These are phyloP conservation scores for Cyrtodaria siliqua DNA, from an alignment of 2,888 invertebrate genomes.

Conservation along the genomic window DNA sequence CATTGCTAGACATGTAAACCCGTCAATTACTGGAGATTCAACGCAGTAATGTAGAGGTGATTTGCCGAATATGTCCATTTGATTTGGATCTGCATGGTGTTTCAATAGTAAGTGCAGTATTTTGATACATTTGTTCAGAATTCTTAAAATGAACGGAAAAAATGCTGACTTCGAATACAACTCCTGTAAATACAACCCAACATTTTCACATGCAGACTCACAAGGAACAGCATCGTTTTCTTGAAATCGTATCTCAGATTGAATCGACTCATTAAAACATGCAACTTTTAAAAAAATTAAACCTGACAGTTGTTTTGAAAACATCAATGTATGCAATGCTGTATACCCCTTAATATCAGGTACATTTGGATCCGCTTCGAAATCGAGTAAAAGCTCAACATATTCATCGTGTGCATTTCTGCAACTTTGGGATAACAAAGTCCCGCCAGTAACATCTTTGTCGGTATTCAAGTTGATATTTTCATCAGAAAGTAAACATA, in stretches of 20 bases:
- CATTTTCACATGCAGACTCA: too few relatives aligned
- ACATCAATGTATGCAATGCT: background rate
- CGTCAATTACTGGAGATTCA: conserved; percentile 7
- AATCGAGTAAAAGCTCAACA: background rate
- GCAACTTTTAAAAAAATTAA: background rate
- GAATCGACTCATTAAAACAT: background rate
- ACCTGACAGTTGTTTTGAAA: background rate
- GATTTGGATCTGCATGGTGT: conserved; percentile 20
- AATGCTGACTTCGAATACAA: too few relatives aligned
- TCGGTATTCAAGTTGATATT: background rate
- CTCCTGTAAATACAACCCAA: too few relatives aligned
- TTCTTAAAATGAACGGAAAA: too few relatives aligned
- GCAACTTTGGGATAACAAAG: conserved; percentile 2
- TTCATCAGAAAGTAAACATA: too few relatives aligned
- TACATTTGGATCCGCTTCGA: conserved; percentile 12
- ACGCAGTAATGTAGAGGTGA: conserved; percentile 21
- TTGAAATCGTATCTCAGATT: background rate
- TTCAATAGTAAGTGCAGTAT: conserved; percentile 6
- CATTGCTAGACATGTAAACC: conserved; percentile 22
- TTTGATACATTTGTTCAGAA: conserved; percentile 1
- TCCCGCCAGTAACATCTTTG: background rate
- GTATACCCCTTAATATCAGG: background rate
- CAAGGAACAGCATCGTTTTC: background rate
- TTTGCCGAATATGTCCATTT: conserved; percentile 18
- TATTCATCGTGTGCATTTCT: background rate